These are phyloP conservation scores for Eupithecia tripunctaria DNA, from an alignment of 2,888 invertebrate species.

Conservation along the genomic window DNA sequence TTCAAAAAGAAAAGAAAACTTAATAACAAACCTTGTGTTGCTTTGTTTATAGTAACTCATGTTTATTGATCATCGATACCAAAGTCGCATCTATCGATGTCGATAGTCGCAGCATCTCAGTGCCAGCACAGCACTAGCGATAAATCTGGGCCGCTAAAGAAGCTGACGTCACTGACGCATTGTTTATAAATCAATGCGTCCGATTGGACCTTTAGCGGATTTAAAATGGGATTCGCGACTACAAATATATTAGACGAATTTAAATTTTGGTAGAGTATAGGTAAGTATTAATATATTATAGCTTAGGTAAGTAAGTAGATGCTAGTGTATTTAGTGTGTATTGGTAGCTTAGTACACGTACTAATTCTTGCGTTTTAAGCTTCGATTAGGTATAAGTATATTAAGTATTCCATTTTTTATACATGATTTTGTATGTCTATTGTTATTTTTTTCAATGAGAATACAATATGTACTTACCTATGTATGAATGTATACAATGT, in stretches of 20 bases:
- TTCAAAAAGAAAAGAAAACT: too few species aligned
- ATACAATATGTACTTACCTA: too few species aligned
- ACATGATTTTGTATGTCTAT: too few species aligned
- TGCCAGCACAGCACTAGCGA: slow-evolving; percentile 66
- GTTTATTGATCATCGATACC: background rate
- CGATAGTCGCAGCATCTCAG: slow-evolving; percentile 52
- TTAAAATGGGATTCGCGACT: slow-evolving; percentile 22
- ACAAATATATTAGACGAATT: background rate
- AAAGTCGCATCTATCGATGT: slow-evolving; percentile 34
- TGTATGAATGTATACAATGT: too few species aligned
- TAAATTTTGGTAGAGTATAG: background rate
- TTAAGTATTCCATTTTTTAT: too few species aligned
- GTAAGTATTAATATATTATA: background rate
- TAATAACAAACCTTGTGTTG: background rate
- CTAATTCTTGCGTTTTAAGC: too few species aligned
- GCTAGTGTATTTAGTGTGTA: too few species aligned
- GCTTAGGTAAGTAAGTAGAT: background rate
- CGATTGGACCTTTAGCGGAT: slow-evolving; percentile 49
- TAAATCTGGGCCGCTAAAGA: slow-evolving; percentile 83
- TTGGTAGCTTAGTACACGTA: too few species aligned
- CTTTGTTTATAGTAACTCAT: background rate
- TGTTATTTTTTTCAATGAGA: too few species aligned
- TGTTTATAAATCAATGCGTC: slow-evolving; percentile 80
- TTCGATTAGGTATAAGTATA: too few species aligned
- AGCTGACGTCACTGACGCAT: slow-evolving; percentile 84